Base-by-base conservation (phyloP, 2,113 vertebrate species). In the Nannospalax galili region DNA sequence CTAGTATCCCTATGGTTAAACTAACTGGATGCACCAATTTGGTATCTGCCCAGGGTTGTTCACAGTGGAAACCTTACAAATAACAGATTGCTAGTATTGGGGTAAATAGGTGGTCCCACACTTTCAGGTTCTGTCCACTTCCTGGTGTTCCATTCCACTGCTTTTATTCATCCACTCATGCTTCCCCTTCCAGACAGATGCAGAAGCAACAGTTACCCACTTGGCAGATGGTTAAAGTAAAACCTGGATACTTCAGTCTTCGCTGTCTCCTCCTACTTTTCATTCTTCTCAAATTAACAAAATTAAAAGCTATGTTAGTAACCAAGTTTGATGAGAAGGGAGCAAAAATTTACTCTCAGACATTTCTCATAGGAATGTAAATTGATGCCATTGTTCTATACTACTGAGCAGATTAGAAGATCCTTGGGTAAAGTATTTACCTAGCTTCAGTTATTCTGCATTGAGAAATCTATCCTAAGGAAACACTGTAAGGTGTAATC, bases 391-490 rank as follows among this genome's bases (percentile, higher is more conserved):
- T 73, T 92, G 30, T 28, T 95, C 70, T 40, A 70, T 92, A 65
- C 64, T 78, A 4, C 24, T 79, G 37, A 58, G 26, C 35, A 12
- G 60, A 35, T 89, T 60, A 82, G 67, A 80, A 90, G 65, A 88
- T 88, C 32, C 30, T 86, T 95, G 74, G n/a, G 64, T 78, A 93
- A 81, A 20, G 11, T 86, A 35, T 84, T 87, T 86, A 84, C 87
- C 77, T 85, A 58, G 28, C 6, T 77, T 58, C 9, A 67, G 2
- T 92, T 96, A 78, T 64, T 92, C 69, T 73, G 16, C 26, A 7
- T 20, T 94, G 42, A 42, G 7, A 48, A 96, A 42, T 78, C 22
- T 95, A 64, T 58, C 58, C 74, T 91, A 82, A 95, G 62, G 81
- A 84, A 95, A 74, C 48, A 58, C 74, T 69, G 58, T 45, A 77